Evolutionary conservation across 2,113 vertebrate species (phyloP).

Genomic region (Eonycteris spelaea): DNA sequence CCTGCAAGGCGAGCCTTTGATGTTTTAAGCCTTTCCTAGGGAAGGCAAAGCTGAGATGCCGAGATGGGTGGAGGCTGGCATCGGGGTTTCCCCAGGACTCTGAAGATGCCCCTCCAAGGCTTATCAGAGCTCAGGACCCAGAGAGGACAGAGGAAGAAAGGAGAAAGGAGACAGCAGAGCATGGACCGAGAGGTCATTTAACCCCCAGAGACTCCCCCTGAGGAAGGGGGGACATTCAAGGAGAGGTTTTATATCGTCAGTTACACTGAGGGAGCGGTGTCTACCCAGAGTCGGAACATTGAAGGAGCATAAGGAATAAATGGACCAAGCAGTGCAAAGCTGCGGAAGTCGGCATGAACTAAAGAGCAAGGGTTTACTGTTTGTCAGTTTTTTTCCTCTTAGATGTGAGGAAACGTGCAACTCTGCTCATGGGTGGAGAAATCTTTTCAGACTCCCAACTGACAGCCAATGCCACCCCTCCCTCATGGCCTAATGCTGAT

Average conservation of each 20-base stretch:
- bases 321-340: background rate
- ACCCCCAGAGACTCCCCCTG: background rate
- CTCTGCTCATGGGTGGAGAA: background rate
- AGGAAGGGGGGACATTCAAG: background rate
- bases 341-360: background rate
- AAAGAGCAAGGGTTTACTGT: background rate
- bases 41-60: background rate
- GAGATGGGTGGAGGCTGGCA: background rate
- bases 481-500: too few species aligned
- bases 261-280: background rate
- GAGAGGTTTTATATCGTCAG: background rate
- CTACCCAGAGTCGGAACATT: background rate
- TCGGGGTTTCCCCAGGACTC: background rate
- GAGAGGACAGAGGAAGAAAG: background rate
- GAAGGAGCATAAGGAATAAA: background rate
- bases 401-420: background rate
- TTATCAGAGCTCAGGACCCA: background rate
- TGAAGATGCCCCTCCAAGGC: background rate
- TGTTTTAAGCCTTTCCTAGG: background rate
- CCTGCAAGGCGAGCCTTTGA: background rate
- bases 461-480: background rate
- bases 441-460: background rate
- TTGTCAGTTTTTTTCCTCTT: background rate
- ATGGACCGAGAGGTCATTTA: background rate
- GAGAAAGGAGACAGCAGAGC: background rate